Evolutionary conservation across 1,140 invertebrate genomes (phyloP).

Genomic region (Drosophila bipectinata): DNA sequence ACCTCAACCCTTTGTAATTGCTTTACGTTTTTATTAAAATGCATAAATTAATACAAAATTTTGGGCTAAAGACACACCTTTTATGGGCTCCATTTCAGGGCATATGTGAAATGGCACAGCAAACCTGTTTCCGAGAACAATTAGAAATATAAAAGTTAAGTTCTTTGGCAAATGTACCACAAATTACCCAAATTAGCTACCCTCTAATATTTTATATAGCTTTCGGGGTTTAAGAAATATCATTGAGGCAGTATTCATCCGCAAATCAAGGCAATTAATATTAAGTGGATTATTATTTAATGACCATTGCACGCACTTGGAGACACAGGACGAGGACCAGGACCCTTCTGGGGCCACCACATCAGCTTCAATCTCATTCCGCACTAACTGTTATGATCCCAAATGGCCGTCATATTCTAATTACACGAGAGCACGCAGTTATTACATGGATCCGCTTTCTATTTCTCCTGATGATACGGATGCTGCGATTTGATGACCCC

Average conservation of each 20-base stretch:
- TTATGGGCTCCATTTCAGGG: conserved; percentile 25
- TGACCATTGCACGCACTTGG: conserved; percentile 70
- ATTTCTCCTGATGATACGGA: conserved; percentile 29
- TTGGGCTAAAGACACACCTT: conserved; percentile 50
- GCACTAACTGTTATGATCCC: conserved; percentile 70
- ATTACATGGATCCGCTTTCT: conserved; percentile 54
- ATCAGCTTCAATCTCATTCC: conserved; percentile 64
- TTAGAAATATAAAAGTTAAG: conserved; percentile 46
- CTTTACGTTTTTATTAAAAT: conserved; percentile 75
- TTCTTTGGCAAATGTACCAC: conserved; percentile 50
- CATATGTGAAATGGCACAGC: conserved; percentile 52
- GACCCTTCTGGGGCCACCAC: conserved; percentile 21
- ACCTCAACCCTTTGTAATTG: conserved; percentile 60
- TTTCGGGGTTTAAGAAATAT: background rate
- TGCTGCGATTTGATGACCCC: conserved; percentile 61
- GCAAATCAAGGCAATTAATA: conserved; percentile 81
- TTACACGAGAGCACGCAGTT: conserved; percentile 74
- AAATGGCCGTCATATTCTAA: conserved; percentile 73
- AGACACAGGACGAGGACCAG: conserved; percentile 27
- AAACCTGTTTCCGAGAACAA: conserved; percentile 66
- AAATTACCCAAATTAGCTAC: conserved; percentile 75
- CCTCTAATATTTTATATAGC: conserved; percentile 1
- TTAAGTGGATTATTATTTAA: conserved; percentile 83
- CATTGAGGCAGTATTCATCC: conserved; percentile 29
- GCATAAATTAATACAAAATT: conserved; percentile 75